Percentiles rank a stretch among this genome's conserved stretches.
Conservation (phyloP, 1,140 invertebrate species). For the Euschistus heros region DNA sequence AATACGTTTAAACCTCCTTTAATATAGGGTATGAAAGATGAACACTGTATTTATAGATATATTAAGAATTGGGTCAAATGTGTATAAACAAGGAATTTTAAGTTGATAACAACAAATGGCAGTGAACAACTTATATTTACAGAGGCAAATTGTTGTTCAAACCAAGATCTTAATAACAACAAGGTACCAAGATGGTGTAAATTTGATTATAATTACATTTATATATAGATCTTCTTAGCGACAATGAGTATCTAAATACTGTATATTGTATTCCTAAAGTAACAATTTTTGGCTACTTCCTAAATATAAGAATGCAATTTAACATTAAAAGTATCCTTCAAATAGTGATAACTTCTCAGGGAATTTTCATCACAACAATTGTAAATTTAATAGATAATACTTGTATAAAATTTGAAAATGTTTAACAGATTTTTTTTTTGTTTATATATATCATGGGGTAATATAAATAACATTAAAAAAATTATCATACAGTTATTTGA, state of each 20-base stretch:
- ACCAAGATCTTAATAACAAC: conserved; percentile 17
- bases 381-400: conserved; percentile 15
- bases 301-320: conserved; percentile 16
- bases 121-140: conserved; percentile 20
- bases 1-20: not conserved
- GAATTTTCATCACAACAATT: conserved; percentile 19
- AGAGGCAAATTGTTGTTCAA: conserved; percentile 19
- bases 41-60: conserved; percentile 14
- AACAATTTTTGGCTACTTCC: conserved; percentile 24
- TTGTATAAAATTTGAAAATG: conserved; percentile 20
- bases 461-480: conserved; percentile 19
- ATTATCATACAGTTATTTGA: conserved; percentile 16
- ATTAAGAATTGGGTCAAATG: conserved; percentile 10
- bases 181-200: conserved; percentile 19
- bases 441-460: conserved; percentile 17
- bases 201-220: conserved; percentile 22
- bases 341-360: conserved; percentile 19
- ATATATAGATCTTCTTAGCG: conserved; percentile 15
- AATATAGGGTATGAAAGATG: conserved; percentile 1
- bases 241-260: conserved; percentile 23
- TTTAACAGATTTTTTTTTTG: conserved; percentile 12
- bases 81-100: conserved; percentile 18
- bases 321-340: conserved; percentile 15
- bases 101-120: conserved; percentile 19
- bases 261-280: conserved; percentile 17